Conservation (phyloP, 2,113 vertebrate species). For the Anhinga anhinga region DNA sequence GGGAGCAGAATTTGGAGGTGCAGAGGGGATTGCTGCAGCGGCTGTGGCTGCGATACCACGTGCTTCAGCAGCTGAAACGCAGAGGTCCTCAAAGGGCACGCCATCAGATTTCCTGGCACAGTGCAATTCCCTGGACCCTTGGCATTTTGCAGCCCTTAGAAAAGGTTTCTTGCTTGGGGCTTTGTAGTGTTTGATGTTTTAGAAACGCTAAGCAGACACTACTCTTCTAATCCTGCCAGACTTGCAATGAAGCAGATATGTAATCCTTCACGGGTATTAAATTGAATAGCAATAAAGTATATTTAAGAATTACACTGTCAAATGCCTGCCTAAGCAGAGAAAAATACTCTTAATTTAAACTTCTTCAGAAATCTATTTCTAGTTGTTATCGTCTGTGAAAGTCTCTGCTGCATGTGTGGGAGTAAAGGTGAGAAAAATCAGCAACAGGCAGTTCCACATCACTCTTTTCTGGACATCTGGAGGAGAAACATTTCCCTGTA, state of each 20-base stretch:
- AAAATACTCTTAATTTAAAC: slow-evolving; percentile 22
- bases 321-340: slow-evolving; percentile 12
- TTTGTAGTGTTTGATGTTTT: slow-evolving; percentile 25
- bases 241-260: slow-evolving; percentile 24
- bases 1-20: background rate
- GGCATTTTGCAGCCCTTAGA: background rate
- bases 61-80: background rate
- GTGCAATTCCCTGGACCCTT: background rate
- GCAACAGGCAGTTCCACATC: background rate
- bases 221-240: slow-evolving; percentile 36
- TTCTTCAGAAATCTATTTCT: background rate
- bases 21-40: background rate
- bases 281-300: background rate
- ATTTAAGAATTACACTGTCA: slow-evolving; percentile 32
- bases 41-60: rapidly evolving
- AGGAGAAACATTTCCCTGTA: background rate
- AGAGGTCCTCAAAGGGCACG: background rate
- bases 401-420: background rate
- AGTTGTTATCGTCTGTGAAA: background rate
- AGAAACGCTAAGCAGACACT: slow-evolving; percentile 32
- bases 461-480: background rate
- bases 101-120: background rate
- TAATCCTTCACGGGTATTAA: slow-evolving; percentile 48
- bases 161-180: background rate
- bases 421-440: background rate